Conservation (phyloP, 2,113 vertebrate genomes). For the Athene noctua region DNA sequence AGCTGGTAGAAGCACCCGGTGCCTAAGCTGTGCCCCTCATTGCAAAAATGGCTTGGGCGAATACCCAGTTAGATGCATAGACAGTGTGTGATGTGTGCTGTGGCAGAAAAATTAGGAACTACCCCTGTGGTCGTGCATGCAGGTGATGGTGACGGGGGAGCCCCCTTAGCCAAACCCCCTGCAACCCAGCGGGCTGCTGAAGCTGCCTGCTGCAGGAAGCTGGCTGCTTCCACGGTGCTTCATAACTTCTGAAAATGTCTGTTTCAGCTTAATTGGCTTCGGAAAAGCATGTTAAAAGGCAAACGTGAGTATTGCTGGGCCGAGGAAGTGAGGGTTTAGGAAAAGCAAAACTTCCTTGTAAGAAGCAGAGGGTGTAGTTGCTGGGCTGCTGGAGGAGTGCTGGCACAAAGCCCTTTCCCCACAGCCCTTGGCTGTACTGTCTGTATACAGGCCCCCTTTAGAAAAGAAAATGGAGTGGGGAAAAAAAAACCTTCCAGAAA, state of each 20-base stretch:
- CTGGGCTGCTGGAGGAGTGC: neutral
- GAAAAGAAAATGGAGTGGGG: neutral
- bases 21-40: neutral
- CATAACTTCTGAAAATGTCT: neutral
- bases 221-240: neutral
- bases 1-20: neutral
- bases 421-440: neutral
- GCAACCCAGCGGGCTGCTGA: neutral
- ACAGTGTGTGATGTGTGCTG: neutral
- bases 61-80: neutral
- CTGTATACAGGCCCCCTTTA: neutral
- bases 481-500: neutral
- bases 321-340: neutral
- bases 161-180: neutral
- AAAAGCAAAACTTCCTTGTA: neutral
- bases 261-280: neutral
- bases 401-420: neutral
- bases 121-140: rapidly evolving
- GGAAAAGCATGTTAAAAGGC: neutral
- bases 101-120: neutral
- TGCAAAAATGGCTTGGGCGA: neutral
- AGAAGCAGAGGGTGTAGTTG: neutral
- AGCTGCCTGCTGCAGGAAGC: neutral
- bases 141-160: rapidly evolving
- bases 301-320: neutral